Percentiles rank a stretch among this genome's conserved stretches.
These are phyloP conservation scores for Drosophila hydei DNA, from an alignment of 1,140 invertebrate species.

Conservation along the genomic window DNA sequence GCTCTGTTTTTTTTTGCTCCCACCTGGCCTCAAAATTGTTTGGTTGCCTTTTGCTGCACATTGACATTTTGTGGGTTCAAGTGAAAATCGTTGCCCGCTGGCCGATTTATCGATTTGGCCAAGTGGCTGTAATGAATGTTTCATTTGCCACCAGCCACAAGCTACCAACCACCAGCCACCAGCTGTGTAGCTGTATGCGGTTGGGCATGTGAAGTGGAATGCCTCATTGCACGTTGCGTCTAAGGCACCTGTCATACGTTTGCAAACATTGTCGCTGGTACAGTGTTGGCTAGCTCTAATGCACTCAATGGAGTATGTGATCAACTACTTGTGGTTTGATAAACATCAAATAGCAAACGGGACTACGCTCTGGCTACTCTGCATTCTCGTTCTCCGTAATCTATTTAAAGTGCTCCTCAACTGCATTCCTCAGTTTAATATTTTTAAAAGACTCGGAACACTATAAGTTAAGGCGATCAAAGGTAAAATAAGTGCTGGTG, in stretches of 20 bases:
- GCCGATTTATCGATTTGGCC: slow-evolving; percentile 42
- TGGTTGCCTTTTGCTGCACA: slow-evolving; percentile 8
- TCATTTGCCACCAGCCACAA: slow-evolving; percentile 32
- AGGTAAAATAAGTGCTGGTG: no score
- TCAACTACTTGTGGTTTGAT: slow-evolving; percentile 12
- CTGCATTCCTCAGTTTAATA: no score
- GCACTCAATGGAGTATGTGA: slow-evolving; percentile 2
- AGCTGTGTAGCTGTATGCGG: slow-evolving; percentile 2
- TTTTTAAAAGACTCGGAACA: no score
- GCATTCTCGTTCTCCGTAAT: not conserved
- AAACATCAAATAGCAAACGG: not conserved
- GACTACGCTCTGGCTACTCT: not conserved
- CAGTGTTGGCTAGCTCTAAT: slow-evolving; percentile 14
- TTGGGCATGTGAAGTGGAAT: slow-evolving; percentile 20
- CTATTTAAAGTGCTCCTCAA: no score
- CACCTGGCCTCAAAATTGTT: slow-evolving; percentile 8
- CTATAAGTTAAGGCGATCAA: no score
- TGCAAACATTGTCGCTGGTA: slow-evolving; percentile 20
- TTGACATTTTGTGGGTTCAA: slow-evolving; percentile 36
- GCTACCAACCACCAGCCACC: no score
- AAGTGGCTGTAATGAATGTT: slow-evolving; percentile 49
- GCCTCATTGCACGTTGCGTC: slow-evolving; percentile 3
- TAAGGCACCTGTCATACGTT: slow-evolving; percentile 31
- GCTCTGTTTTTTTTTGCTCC: not conserved
- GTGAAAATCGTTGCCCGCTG: slow-evolving; percentile 25